Conservation (phyloP, 2,113 vertebrate genomes). For the Neopipo cinnamomea region DNA sequence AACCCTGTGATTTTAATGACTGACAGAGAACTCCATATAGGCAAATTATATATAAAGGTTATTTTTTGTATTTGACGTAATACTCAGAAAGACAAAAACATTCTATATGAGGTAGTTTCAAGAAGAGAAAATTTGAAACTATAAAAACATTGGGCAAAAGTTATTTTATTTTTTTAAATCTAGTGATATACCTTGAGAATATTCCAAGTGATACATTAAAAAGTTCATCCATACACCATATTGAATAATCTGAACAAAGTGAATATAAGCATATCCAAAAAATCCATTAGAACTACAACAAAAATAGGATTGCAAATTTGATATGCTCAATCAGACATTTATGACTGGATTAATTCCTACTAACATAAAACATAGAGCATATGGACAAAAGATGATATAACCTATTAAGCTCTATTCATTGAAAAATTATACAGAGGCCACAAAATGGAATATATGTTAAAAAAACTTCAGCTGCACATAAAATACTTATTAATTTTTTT, state of each 20-base stretch:
- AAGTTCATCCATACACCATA: background rate
- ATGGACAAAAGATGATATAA: constrained; percentile 37
- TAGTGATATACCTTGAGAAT: background rate
- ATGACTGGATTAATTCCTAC: constrained; percentile 24
- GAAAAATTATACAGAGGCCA: background rate
- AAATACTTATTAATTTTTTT: background rate
- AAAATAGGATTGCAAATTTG: constrained; percentile 17
- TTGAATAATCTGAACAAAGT: constrained; percentile 3
- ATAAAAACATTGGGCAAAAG: background rate
- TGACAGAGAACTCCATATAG: background rate
- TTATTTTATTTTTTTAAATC: background rate
- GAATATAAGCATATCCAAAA: background rate
- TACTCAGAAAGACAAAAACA: background rate
- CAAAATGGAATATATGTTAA: background rate
- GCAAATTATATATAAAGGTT: background rate
- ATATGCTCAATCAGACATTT: constrained; percentile 14
- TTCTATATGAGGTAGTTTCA: background rate
- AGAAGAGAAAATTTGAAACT: constrained; percentile 4
- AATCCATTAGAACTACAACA: background rate
- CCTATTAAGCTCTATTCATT: background rate
- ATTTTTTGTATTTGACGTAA: background rate
- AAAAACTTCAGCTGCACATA: background rate
- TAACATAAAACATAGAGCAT: constrained; percentile 29
- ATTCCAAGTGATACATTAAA: constrained; percentile 19
- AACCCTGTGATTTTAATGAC: background rate